phyloP scores from a whole-genome alignment of 2,888 invertebrate genomes.

The Thereva unica region DNA sequence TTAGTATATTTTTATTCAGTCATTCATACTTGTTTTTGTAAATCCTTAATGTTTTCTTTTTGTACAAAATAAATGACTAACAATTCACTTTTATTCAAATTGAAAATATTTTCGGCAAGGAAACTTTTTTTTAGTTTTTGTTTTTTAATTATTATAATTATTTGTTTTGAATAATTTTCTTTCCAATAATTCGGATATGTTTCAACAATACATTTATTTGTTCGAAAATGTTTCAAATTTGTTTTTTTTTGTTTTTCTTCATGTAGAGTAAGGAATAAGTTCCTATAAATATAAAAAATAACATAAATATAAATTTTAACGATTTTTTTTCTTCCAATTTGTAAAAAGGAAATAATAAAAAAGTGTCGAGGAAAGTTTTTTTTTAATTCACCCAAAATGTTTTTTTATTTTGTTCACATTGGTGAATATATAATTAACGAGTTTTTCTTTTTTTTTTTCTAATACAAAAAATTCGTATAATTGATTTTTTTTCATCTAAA shows the following conservation, averaged over 20 bases:
- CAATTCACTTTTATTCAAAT: slow-evolving; percentile 15
- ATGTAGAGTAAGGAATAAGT: slow-evolving; percentile 4
- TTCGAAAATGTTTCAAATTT: too few relatives aligned
- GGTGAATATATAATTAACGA: slow-evolving; percentile 22
- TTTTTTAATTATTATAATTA: neutral
- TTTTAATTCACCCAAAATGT: too few relatives aligned
- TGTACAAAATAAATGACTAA: slow-evolving; percentile 26
- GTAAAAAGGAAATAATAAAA: slow-evolving; percentile 4
- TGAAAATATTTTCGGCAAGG: slow-evolving; percentile 5
- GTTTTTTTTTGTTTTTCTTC: too few relatives aligned
- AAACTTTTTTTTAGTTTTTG: slow-evolving; percentile 1
- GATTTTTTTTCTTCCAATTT: slow-evolving; percentile 18
- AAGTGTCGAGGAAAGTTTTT: slow-evolving; percentile 20
- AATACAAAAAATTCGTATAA: slow-evolving; percentile 31
- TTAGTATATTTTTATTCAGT: slow-evolving; percentile 23
- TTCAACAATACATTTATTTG: slow-evolving; percentile 13
- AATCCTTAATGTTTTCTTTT: slow-evolving; percentile 9
- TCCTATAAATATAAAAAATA: slow-evolving; percentile 14
- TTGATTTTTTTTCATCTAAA: slow-evolving; percentile 4
- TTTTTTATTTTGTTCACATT: too few relatives aligned
- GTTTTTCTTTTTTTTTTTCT: slow-evolving; percentile 16
- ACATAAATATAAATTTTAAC: slow-evolving; percentile 19
- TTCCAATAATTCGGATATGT: slow-evolving; percentile 29
- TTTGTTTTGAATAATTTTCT: too few relatives aligned
- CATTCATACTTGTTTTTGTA: slow-evolving; percentile 24